Percentiles rank a stretch among this genome's conserved stretches.
These are phyloP conservation scores for Melanostigma gelatinosum DNA, from an alignment of 2,113 vertebrate genomes.

Conservation along the genomic window DNA sequence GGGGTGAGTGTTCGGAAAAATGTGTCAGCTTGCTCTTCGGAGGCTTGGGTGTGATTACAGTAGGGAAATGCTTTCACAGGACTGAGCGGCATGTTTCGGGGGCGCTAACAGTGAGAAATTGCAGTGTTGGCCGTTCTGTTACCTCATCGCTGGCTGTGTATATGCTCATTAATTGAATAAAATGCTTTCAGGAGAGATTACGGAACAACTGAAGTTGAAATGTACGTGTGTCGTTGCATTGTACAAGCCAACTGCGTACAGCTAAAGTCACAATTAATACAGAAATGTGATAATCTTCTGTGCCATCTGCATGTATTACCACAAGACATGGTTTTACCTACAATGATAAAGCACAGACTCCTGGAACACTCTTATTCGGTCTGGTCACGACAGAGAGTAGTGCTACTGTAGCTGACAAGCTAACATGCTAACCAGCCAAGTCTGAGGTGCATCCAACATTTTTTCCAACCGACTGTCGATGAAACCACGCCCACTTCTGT, in stretches of 20 bases:
- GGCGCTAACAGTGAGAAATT: slow-evolving; percentile 45
- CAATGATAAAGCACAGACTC: not conserved
- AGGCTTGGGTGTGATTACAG: slow-evolving; percentile 60
- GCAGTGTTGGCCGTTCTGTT: slow-evolving; percentile 12
- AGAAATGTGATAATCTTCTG: not conserved
- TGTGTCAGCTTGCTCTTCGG: slow-evolving; percentile 64
- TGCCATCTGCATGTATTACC: not conserved
- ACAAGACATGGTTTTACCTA: not conserved
- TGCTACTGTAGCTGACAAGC: too few relatives aligned
- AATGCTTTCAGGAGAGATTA: not conserved
- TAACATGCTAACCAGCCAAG: too few relatives aligned
- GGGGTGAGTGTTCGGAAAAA: slow-evolving; percentile 38
- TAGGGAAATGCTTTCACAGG: slow-evolving; percentile 49
- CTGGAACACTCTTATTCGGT: too few relatives aligned
- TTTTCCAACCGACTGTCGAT: too few relatives aligned
- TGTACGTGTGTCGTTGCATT: not conserved
- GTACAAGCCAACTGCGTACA: not conserved
- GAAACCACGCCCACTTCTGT: too few relatives aligned
- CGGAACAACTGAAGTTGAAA: not conserved
- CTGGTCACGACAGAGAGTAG: not conserved
- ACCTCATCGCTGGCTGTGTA: slow-evolving; percentile 15
- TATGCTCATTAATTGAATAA: not conserved
- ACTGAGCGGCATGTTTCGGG: slow-evolving; percentile 20
- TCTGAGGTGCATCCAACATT: too few relatives aligned
- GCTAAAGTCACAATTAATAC: not conserved